Base-by-base conservation (phyloP, 2,888 invertebrate species). In the Eupithecia inturbata region DNA sequence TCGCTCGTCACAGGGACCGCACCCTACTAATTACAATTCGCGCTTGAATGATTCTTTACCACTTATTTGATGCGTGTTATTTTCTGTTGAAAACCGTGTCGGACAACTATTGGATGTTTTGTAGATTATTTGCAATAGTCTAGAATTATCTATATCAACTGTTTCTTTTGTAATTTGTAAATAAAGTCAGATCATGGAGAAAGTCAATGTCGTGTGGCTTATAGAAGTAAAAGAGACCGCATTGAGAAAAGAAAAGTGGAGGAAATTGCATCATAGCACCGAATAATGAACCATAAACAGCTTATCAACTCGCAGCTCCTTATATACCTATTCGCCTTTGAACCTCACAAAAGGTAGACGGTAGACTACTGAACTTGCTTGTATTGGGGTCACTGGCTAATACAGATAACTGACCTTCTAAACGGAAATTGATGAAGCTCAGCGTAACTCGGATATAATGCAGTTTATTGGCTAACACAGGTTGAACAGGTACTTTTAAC, bases 21-120 rank as follows among this genome's bases (percentile, higher is more conserved):
- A 80, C 76, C 75, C 76, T 81, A 79, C 82, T 86, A 85, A 86
- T 86, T 85, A 85, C 83, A 77, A 77, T 79, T 80, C 72, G 76
- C 80, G 79, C 78, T 74, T 82, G 39, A 79, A 74, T 78, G 79
- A 77, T 57, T 36, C 68, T 49, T 53, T 53, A 57, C 68, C 68
- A 68, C 22, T 68, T 53, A 68, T 68, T 36, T 49, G 68, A 68
- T 12, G 22, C 22, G 53, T 22, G n/a, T 19, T 22, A 22, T 53
- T 53, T 53, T 22, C 53, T 22, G 22, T 53, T 22, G 9, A 53
- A 12, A 49, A 53, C 53, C 53, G 10, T 10, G 10, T n/a, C 7
- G 2, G n/a, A 49, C n/a, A n/a, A 49, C 9, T 49, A 49, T n/a
- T n/a, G 3, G 16, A 49, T n/a, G 49, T 6, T 49, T n/a, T 49